Percentiles rank a stretch among this genome's conserved stretches.
phyloP scores from a whole-genome alignment of 2,888 invertebrate genomes.

The Perithous albicinctus region DNA sequence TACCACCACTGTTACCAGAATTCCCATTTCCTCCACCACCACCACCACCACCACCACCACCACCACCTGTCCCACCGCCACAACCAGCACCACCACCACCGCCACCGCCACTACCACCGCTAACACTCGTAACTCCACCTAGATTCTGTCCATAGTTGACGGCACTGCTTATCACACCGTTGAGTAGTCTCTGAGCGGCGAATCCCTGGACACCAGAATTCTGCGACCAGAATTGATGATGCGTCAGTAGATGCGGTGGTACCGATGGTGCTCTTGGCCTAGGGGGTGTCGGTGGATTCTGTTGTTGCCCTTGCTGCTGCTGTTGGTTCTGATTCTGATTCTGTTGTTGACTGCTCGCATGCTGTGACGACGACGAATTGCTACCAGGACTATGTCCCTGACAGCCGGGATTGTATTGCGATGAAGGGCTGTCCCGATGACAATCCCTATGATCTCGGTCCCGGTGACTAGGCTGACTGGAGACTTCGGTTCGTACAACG shows the following conservation, averaged over 20 bases:
- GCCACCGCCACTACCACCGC: conserved; percentile 66
- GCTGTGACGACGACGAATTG: conserved; percentile 70
- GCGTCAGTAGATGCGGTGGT: conserved; percentile 85
- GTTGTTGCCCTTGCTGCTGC: conserved; percentile 70
- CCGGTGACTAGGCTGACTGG: conserved; percentile 76
- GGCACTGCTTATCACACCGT: conserved; percentile 82
- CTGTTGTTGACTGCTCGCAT: conserved; percentile 58
- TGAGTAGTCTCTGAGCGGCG: conserved; percentile 82
- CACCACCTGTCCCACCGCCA: too few relatives aligned
- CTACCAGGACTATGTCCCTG: conserved; percentile 80
- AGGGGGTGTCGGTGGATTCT: conserved; percentile 72
- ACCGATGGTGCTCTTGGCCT: conserved; percentile 85
- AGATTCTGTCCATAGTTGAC: conserved; percentile 81
- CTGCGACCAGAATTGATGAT: conserved; percentile 85
- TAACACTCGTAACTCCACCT: conserved; percentile 75
- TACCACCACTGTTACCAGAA: conserved; percentile 66
- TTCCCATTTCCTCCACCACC: conserved; percentile 62
- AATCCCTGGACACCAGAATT: conserved; percentile 82
- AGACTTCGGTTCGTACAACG: conserved; percentile 71
- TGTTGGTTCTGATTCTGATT: conserved; percentile 72
- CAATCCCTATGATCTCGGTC: conserved; percentile 58
- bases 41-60: conserved; percentile 59
- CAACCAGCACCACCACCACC: conserved; percentile 53
- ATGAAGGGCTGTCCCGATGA: conserved; percentile 81
- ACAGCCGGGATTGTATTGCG: conserved; percentile 79